Conservation (phyloP, 2,888 invertebrate genomes). For the Drosophila putrida region DNA sequence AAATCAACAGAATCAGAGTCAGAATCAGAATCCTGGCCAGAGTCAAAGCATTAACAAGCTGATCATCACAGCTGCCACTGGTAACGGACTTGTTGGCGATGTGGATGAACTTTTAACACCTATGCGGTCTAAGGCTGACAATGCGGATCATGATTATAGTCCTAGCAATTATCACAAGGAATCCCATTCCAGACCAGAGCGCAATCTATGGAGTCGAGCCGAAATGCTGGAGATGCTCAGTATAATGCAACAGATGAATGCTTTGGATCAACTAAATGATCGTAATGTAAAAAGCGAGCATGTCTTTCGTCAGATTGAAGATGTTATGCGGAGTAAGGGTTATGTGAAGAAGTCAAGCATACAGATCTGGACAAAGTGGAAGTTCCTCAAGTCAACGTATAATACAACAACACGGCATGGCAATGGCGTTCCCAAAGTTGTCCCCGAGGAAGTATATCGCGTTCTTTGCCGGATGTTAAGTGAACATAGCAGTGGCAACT, state of each 20-base stretch:
- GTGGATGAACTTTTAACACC: slow-evolving; percentile 80
- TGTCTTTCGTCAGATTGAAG: slow-evolving; percentile 83
- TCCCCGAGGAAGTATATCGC: slow-evolving; percentile 80
- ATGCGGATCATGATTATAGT: neutral
- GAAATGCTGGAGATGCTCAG: slow-evolving; percentile 83
- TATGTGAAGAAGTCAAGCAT: slow-evolving; percentile 83
- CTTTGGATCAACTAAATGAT: slow-evolving; percentile 81
- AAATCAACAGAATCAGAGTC: slow-evolving; percentile 47
- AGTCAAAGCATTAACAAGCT: slow-evolving; percentile 66
- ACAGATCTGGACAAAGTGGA: slow-evolving; percentile 85
- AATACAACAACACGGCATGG: slow-evolving; percentile 84
- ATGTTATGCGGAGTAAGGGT: slow-evolving; percentile 82
- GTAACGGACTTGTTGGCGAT: slow-evolving; percentile 72
- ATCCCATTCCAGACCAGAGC: slow-evolving; percentile 75
- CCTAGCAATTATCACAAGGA: slow-evolving; percentile 19
- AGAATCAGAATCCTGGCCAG: slow-evolving; percentile 30
- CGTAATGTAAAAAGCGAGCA: slow-evolving; percentile 84
- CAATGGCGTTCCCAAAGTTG: slow-evolving; percentile 83
- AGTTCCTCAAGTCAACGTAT: slow-evolving; percentile 85
- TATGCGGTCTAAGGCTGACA: slow-evolving; percentile 49
- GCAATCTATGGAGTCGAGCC: slow-evolving; percentile 84
- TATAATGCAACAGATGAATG: slow-evolving; percentile 83
- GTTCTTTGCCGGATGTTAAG: slow-evolving; percentile 78
- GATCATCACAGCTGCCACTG: slow-evolving; percentile 69
- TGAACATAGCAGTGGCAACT: slow-evolving; percentile 31